Evolutionary conservation across 2,888 invertebrate species (phyloP).

Genomic region (Thecophora atra): DNA sequence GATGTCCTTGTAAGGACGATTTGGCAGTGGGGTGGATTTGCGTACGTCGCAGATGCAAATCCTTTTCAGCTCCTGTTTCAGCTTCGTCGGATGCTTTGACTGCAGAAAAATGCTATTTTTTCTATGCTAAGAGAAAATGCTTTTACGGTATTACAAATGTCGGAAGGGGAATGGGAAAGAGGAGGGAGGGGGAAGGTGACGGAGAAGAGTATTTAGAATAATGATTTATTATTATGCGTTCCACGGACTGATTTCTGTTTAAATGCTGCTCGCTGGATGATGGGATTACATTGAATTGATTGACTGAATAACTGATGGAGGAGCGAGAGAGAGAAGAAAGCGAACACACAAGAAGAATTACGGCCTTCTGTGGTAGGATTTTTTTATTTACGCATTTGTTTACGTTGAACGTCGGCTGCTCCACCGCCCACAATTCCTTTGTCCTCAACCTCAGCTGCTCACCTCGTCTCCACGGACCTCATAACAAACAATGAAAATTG

Average conservation of each 20-base stretch:
- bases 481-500: slow-evolving; percentile 54
- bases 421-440: no score
- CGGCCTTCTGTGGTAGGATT: background rate
- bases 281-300: slow-evolving; percentile 17
- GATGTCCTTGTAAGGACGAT: background rate
- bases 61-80: background rate
- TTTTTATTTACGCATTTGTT: background rate
- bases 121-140: background rate
- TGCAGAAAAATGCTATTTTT: background rate
- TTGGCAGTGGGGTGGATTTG: background rate
- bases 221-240: slow-evolving; percentile 31
- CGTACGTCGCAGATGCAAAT: background rate
- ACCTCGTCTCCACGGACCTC: background rate
- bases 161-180: background rate
- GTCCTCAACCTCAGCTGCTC: background rate
- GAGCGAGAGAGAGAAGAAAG: slow-evolving; percentile 3
- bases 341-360: background rate
- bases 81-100: background rate
- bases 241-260: slow-evolving; percentile 29
- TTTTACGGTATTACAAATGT: background rate
- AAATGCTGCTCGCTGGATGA: slow-evolving; percentile 11
- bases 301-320: slow-evolving; percentile 3
- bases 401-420: background rate
- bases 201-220: background rate
- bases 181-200: background rate